These are phyloP conservation scores for Salmo trutta DNA, from an alignment of 2,797 vertebrate species.

Conservation along the genomic window DNA sequence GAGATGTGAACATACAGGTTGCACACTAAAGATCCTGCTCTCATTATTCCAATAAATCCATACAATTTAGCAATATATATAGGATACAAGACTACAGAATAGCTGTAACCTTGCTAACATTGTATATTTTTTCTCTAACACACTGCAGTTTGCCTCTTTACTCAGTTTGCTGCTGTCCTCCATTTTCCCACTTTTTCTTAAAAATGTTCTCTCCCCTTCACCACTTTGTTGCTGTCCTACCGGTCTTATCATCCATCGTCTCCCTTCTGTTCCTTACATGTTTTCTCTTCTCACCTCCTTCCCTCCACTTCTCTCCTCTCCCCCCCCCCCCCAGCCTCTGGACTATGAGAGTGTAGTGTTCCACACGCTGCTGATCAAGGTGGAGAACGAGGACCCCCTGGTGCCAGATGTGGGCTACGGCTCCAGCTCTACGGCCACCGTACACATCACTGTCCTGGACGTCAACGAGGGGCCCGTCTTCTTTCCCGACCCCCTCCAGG, in stretches of 20 bases:
- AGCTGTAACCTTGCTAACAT: neutral
- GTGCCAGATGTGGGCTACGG: constrained; percentile 87
- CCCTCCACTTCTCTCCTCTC: neutral
- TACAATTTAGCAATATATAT: neutral
- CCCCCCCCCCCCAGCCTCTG: constrained; percentile 77
- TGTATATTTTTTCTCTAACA: neutral
- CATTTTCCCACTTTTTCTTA: too few species aligned
- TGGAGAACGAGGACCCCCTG: constrained; percentile 92
- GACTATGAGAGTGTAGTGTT: constrained; percentile 88
- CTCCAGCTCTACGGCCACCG: constrained; percentile 90
- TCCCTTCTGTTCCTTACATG: too few species aligned
- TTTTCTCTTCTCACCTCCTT: too few species aligned
- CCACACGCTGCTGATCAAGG: constrained; percentile 90
- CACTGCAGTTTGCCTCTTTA: neutral
- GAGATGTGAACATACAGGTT: neutral
- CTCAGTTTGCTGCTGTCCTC: neutral
- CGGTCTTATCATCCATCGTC: too few species aligned
- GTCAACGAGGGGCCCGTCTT: constrained; percentile 94
- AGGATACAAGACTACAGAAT: neutral
- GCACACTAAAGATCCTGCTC: neutral
- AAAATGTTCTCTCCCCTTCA: too few species aligned
- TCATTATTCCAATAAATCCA: neutral
- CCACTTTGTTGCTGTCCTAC: too few species aligned
- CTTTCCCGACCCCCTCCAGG: constrained; percentile 88
- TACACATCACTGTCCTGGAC: constrained; percentile 87